These are phyloP conservation scores for Thunnus maccoyii DNA, from an alignment of 2,113 vertebrate genomes.

Conservation along the genomic window DNA sequence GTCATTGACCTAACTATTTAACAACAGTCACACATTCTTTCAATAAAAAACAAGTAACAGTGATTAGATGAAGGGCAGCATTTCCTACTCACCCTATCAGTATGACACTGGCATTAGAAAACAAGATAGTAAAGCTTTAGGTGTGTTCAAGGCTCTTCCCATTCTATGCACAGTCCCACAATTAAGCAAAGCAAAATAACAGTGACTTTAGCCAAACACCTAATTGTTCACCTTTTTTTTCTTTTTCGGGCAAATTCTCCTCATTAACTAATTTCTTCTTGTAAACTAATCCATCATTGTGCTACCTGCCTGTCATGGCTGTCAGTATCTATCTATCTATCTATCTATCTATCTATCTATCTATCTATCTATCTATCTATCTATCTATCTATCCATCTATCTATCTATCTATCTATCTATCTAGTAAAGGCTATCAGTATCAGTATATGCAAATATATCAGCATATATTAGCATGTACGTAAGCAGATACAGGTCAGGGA, in stretches of 20 bases:
- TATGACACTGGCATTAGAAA: neutral
- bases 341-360: too few species aligned
- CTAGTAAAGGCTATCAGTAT: too few species aligned
- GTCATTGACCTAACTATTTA: neutral
- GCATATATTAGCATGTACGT: slow-evolving; percentile 3
- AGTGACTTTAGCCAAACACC: neutral
- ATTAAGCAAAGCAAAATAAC: neutral
- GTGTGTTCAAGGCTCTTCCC: neutral
- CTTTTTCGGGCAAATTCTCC: neutral
- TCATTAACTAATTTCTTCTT: slow-evolving; percentile 6
- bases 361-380: too few species aligned
- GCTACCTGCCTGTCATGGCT: slow-evolving; percentile 18
- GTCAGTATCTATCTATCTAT: neutral
- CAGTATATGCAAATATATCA: too few species aligned
- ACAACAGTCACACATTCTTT: neutral
- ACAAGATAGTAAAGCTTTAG: neutral
- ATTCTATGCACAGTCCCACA: neutral
- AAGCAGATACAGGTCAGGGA: slow-evolving; percentile 54
- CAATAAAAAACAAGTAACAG: slow-evolving; percentile 1
- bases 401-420: too few species aligned
- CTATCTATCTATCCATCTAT: too few species aligned
- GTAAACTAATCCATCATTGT: slow-evolving; percentile 21
- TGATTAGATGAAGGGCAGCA: neutral
- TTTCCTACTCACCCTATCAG: neutral
- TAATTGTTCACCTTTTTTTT: slow-evolving; percentile 4